Evolutionary conservation across 2,888 invertebrate genomes (phyloP).

Genomic region (Rhabditoides inermis): DNA sequence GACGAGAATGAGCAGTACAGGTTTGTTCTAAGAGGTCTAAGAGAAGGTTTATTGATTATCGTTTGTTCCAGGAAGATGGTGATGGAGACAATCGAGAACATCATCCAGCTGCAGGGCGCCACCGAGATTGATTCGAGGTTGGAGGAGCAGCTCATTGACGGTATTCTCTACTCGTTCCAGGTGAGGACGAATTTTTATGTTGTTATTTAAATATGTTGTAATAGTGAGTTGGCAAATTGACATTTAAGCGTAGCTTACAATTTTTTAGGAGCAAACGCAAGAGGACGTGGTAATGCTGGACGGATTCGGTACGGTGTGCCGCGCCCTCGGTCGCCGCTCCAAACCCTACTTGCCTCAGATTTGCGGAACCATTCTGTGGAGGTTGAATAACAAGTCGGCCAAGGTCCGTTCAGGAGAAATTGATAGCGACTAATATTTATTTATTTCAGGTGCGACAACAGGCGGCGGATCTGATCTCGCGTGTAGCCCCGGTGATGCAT

Average conservation of each 20-base stretch:
- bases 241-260: not conserved
- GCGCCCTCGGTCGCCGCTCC: constrained; percentile 84
- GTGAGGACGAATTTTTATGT: not conserved
- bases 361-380: constrained; percentile 98
- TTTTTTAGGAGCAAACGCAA: constrained; percentile 82
- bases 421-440: too few species aligned
- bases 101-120: constrained; percentile 63
- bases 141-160: constrained; percentile 97
- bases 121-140: constrained; percentile 94
- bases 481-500: constrained; percentile 96
- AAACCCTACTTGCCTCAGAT: constrained; percentile 98
- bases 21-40: not conserved
- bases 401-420: too few species aligned
- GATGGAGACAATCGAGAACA: constrained; percentile 90
- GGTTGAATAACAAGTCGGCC: constrained; percentile 97
- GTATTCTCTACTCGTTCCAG: constrained; percentile 87
- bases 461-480: constrained; percentile 94
- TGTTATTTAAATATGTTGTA: not conserved
- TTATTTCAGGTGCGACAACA: too few species aligned
- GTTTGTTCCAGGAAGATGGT: constrained; percentile 74
- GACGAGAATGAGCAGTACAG: constrained; percentile 99
- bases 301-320: constrained; percentile 97
- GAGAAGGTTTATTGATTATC: not conserved
- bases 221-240: not conserved
- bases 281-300: constrained; percentile 99